Evolutionary conservation across 2,113 vertebrate species (phyloP), one percentile per base, ranked within the genome.

Genomic region (Cyprinodon variegatus): DNA sequence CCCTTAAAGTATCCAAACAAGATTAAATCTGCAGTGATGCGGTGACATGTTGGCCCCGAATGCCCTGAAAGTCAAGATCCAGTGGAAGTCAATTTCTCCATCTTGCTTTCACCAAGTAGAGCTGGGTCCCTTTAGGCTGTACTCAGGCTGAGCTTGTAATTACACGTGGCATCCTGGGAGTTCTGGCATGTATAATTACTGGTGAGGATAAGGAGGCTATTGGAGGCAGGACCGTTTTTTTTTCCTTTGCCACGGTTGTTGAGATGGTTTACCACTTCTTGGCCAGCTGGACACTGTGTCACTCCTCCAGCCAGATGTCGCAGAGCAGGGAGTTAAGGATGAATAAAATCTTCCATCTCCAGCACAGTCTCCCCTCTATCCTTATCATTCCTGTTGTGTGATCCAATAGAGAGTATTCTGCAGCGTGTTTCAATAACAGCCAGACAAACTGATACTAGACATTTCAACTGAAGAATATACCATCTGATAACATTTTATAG

Each of bases 131-230:
- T 89, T 78, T 20, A 83, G 90, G 86, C 85, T 74, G 81, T 20
- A 72, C 80, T 88, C 73, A 84, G 80, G 85, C 83, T 66, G 72
- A 68, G 77, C 86, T 87, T 72, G 84, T 93, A 92, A 92, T 93
- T 92, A 92, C 88, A 88, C 89, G 74, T 78, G 82, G 82, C 90
- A 90, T 92, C 84, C 84, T 86, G 88, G 88, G 90, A 91, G 81
- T 81, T 83, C 83, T 90, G 86, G 85, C 89, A 88, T 83, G 81
- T 85, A 85, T 90, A 91, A 92, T 91, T 89, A 92, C 85, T 90
- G 84, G 78, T 76, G 61, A 82, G 69, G 82, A 85, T 86, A 76
- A 89, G 84, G 83, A 79, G 72, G 73, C 79, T 86, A 83, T 86
- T 85, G 83, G 84, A 89, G 83, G 86, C 88, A 84, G 84, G 72